These are phyloP conservation scores for Myotis brandtii DNA, from an alignment of 2,113 vertebrate genomes.

Conservation along the genomic window DNA sequence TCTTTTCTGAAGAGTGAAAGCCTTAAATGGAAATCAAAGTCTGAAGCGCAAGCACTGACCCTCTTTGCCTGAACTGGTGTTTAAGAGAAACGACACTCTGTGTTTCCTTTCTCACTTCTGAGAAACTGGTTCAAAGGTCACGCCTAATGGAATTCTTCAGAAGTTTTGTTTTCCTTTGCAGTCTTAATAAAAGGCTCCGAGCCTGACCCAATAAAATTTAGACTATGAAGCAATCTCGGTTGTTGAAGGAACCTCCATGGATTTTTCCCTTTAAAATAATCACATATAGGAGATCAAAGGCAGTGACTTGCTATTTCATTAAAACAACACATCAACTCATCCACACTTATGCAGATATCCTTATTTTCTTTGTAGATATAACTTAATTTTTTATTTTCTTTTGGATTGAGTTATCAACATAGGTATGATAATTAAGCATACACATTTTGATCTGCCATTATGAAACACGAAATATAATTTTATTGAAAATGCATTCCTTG, in stretches of 20 bases:
- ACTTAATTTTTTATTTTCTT: neutral
- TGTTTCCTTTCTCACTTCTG: constrained; percentile 40
- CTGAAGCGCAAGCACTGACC: constrained; percentile 29
- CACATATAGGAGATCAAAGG: neutral
- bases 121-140: constrained; percentile 73
- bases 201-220: constrained; percentile 39
- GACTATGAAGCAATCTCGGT: constrained; percentile 46
- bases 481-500: neutral
- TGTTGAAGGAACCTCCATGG: neutral
- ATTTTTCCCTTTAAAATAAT: constrained; percentile 36
- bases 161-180: constrained; percentile 59
- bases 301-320: neutral
- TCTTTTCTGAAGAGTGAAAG: constrained; percentile 64
- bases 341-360: rapidly evolving
- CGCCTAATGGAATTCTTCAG: constrained; percentile 59
- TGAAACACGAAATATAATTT: neutral
- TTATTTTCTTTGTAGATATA: neutral
- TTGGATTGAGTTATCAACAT: neutral
- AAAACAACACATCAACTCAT: neutral
- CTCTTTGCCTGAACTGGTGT: constrained; percentile 15
- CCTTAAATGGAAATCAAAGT: constrained; percentile 74
- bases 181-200: constrained; percentile 72
- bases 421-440: neutral
- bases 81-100: neutral
- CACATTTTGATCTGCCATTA: neutral